Evolutionary conservation across 2,113 vertebrate genomes (phyloP).

Genomic region (Megaleporinus macrocephalus): DNA sequence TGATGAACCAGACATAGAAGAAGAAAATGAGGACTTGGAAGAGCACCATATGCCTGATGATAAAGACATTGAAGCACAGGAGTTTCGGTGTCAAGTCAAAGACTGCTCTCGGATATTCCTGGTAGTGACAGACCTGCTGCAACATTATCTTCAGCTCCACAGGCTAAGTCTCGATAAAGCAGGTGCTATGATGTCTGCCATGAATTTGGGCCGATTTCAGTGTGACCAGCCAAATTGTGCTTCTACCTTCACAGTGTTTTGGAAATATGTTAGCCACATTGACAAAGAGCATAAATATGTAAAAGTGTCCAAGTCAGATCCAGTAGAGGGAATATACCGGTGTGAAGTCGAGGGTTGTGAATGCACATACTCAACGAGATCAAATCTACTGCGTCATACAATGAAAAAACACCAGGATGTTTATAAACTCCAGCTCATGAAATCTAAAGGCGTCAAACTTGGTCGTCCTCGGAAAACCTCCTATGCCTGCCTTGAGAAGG

Average conservation of each 20-base stretch:
- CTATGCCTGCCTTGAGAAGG: constrained; percentile 78
- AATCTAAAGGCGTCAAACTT: constrained; percentile 80
- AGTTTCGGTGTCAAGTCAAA: constrained; percentile 91
- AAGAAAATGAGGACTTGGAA: constrained; percentile 74
- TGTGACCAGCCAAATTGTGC: constrained; percentile 90
- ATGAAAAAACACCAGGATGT: constrained; percentile 94
- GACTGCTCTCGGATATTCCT: constrained; percentile 95
- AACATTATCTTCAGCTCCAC: constrained; percentile 93
- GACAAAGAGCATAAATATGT: constrained; percentile 85
- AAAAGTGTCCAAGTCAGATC: constrained; percentile 73
- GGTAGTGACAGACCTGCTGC: constrained; percentile 86
- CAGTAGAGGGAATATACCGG: constrained; percentile 83
- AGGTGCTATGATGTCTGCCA: constrained; percentile 76
- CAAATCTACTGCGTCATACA: constrained; percentile 91
- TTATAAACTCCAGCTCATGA: constrained; percentile 87
- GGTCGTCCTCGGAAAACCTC: constrained; percentile 73
- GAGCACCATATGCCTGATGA: constrained; percentile 68
- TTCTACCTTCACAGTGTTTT: constrained; percentile 81
- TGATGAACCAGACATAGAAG: constrained; percentile 68
- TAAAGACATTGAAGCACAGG: constrained; percentile 77
- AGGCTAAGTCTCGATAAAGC: constrained; percentile 87
- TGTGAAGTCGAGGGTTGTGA: constrained; percentile 96
- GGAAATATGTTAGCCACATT: constrained; percentile 87
- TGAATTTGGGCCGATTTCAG: constrained; percentile 82
- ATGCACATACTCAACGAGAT: constrained; percentile 91